Conservation (phyloP, 2,113 vertebrate species). For the Chamaea fasciata region DNA sequence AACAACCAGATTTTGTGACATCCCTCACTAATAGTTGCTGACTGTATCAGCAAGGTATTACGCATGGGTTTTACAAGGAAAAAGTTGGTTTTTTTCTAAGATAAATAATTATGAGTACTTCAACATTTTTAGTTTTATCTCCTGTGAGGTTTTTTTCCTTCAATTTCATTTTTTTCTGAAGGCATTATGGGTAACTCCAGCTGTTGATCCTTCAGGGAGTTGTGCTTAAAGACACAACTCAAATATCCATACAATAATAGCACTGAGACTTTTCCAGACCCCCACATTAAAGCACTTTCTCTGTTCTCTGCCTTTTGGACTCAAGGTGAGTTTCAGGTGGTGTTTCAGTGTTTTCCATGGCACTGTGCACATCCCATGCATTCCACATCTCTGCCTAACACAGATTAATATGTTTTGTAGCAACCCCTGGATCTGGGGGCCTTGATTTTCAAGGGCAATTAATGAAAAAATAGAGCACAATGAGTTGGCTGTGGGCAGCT, state of each 20-base stretch:
- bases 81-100: background rate
- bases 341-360: background rate
- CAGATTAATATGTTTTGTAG: background rate
- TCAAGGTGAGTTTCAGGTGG: background rate
- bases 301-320: background rate
- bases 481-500: background rate
- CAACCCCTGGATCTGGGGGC: background rate
- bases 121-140: background rate
- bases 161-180: background rate
- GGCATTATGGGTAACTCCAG: background rate
- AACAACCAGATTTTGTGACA: background rate
- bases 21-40: background rate
- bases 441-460: fast-evolving
- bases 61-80: background rate
- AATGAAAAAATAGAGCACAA: background rate
- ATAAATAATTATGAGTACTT: background rate
- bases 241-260: fast-evolving
- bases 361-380: background rate
- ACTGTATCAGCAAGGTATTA: background rate
- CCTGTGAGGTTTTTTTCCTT: fast-evolving
- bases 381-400: too few relatives aligned
- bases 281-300: fast-evolving
- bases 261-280: background rate
- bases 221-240: background rate
- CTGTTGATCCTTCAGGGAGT: background rate